Evolutionary conservation across 1,140 invertebrate genomes (phyloP), one percentile per base, ranked within the genome.

Genomic region (Rhagoletis pomonella): DNA sequence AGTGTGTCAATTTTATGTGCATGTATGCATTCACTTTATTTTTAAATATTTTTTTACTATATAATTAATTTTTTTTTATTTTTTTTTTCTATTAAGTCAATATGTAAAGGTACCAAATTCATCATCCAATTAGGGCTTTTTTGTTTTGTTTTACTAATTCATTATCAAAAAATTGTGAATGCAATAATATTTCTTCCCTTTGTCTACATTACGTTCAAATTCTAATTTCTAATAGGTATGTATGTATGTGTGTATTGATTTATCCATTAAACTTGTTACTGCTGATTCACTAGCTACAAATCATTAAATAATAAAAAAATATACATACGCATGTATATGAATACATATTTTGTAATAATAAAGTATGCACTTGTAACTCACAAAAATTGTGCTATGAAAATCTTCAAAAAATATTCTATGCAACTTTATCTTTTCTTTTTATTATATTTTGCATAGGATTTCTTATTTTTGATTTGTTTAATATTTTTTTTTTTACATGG

Each of bases 41-140:
- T 58, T 65, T 44, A 10, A 62, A 39, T 19, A 62, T 42, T 90
- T 89, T 90, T 19, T 64, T 64, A 29, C 42, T 73, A 85, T 85
- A 91, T 91, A 90, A 90, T 7, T 55, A 55, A 7, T 55, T 73
- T 44, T 44, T 85, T 6, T 17, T 39, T n/a, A n/a, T n/a, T 58
- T 58, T 85, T 29, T n/a, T 42, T 85, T 62, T 62, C 12, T 42
- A 62, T 62, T 86, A 62, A 86, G 58, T 86, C 55, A 65, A 81
- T 81, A 55, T 86, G 42, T 86, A 87, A 91, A 91, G 91, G 91
- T 91, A 91, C 91, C 90, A 90, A 91, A 91, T 91, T 89, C 89
- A 89, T 88, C 89, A 86, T 89, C 89, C 67, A 87, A 88, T 69
- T 77, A 87, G 29, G 58, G 62, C 12, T 59, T 14, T 86, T 39